Evolutionary conservation across 2,888 invertebrate species (phyloP), one percentile per base, ranked within the genome.

Genomic region (Acrobasis repandana): DNA sequence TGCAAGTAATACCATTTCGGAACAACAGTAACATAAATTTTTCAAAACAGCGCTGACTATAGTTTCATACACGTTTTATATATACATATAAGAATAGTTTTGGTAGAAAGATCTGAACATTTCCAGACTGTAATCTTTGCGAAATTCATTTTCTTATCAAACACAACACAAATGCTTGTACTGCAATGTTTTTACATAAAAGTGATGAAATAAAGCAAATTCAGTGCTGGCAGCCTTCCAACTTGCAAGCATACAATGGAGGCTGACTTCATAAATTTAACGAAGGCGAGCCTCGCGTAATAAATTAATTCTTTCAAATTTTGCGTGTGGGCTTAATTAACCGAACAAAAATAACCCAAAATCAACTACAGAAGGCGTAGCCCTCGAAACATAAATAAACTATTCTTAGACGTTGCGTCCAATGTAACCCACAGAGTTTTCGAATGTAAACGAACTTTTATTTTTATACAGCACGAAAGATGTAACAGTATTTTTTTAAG

Each of bases 221-320:
- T 77, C 71, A 73, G 60, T 69, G 58, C 78, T 90, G 90, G 89
- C 81, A 15, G 28, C 8, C 36, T 33, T 79, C 90, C 89, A 90
- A 76, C 36, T 33, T 79, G 90, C 89, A 90, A 76, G 57, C 65
- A 69, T 69, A 84, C 80, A 83, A 83, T 80, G 73, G 75, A 79
- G 72, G 76, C 75, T 77, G 75, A 76, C 77, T 83, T 80, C 76
- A 86, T 84, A 84, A 83, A 86, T 76, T 72, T 68, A 76, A 77
- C 71, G 74, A 72, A 73, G 74, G 74, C 74, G 70, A 64, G 66
- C 67, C 69, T 66, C 70, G 70, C 69, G 69, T 76, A 77, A 82
- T 75, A 81, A 80, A 82, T 82, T 77, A 74, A 74, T 78, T 80
- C 74, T 76, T 73, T 66, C 67, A 72, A 80, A 78, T 76, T 74